phyloP scores from a whole-genome alignment of 2,888 invertebrate genomes.

The Dasypogon diadema region DNA sequence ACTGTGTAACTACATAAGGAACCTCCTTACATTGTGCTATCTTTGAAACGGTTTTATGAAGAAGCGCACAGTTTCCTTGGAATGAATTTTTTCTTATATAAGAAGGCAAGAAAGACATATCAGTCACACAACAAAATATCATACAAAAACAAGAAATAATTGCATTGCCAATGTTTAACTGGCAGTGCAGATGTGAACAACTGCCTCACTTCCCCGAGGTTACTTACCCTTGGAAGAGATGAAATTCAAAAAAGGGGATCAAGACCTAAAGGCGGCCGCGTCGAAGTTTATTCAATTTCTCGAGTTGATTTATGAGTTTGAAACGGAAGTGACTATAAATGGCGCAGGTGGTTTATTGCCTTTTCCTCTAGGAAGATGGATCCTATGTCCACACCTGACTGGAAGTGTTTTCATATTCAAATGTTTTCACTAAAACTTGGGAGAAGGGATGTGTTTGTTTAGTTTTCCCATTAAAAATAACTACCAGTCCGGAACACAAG shows the following conservation, averaged over 20 bases:
- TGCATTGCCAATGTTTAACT: background rate
- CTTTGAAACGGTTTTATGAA: no score
- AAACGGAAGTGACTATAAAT: background rate
- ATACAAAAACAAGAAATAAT: background rate
- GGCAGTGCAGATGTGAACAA: background rate
- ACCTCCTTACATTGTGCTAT: background rate
- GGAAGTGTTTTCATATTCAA: background rate
- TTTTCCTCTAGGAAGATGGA: background rate
- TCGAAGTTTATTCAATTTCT: constrained; percentile 2
- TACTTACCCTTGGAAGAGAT: background rate
- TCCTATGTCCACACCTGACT: background rate
- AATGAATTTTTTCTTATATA: background rate
- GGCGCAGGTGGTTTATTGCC: background rate
- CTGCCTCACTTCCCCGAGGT: background rate
- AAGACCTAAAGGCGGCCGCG: background rate
- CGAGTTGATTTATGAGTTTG: background rate
- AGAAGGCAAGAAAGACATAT: background rate
- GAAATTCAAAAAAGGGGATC: background rate
- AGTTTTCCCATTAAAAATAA: background rate
- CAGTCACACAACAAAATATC: background rate
- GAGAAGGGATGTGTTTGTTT: background rate
- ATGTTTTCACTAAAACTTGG: background rate
- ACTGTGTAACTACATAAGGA: no score
- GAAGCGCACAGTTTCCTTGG: constrained; percentile 1
- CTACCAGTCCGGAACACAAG: background rate